Evolutionary conservation across 2,888 invertebrate species (phyloP).

Genomic region (Heliothis peltigera): DNA sequence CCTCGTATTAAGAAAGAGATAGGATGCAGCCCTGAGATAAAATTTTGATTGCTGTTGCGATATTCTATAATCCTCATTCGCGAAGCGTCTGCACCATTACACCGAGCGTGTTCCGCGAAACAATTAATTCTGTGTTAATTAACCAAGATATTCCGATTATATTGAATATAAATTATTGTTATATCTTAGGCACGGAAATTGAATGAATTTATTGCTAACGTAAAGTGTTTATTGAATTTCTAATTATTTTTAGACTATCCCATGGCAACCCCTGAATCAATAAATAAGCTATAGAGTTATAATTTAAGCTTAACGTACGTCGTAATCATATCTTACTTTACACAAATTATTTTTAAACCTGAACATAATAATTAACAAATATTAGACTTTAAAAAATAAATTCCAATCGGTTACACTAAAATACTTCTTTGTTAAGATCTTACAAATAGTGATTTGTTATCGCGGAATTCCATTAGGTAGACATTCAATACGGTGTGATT

Average conservation of each 20-base stretch:
- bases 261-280: neutral
- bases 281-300: neutral
- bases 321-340: too few species aligned
- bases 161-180: slow-evolving; percentile 50
- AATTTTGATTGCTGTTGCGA: slow-evolving; percentile 58
- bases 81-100: slow-evolving; percentile 56
- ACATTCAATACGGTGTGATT: slow-evolving; percentile 58
- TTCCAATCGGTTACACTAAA: too few species aligned
- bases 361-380: too few species aligned
- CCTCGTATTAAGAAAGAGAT: slow-evolving; percentile 54
- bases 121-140: slow-evolving; percentile 51
- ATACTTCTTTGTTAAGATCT: slow-evolving; percentile 8
- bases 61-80: slow-evolving; percentile 60
- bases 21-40: slow-evolving; percentile 46
- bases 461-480: slow-evolving; percentile 42
- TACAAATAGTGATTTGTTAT: slow-evolving; percentile 22
- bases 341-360: too few species aligned
- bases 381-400: too few species aligned
- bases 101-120: slow-evolving; percentile 53
- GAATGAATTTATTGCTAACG: slow-evolving; percentile 38
- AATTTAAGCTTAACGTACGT: neutral
- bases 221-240: slow-evolving; percentile 44
- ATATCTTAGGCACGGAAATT: slow-evolving; percentile 45
- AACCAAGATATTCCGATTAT: slow-evolving; percentile 40
- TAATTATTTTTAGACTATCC: slow-evolving; percentile 14